Conservation (phyloP, 2,888 invertebrate species). For the Erebia aethiops region DNA sequence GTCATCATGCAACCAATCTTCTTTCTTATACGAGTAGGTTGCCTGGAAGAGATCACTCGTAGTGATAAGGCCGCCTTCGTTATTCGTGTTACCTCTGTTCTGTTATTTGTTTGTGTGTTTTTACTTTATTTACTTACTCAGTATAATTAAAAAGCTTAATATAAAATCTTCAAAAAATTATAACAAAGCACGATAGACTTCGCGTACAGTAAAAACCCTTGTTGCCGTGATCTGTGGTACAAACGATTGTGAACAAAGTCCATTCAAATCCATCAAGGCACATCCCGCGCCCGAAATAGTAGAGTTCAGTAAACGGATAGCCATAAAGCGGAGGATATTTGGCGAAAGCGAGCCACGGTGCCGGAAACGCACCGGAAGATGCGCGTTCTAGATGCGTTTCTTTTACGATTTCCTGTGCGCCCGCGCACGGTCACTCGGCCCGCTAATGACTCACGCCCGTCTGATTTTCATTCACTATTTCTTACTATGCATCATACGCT, state of each 20-base stretch:
- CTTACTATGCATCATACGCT: conserved; percentile 30
- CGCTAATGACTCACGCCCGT: conserved; percentile 42
- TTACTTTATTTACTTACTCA: no score
- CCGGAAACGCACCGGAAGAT: conserved; percentile 78
- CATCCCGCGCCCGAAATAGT: conserved; percentile 56
- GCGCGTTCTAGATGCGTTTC: conserved; percentile 71
- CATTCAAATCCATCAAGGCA: conserved; percentile 13
- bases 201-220: no score
- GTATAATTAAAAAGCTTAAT: no score
- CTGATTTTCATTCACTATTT: conserved; percentile 37
- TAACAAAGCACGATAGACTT: no score
- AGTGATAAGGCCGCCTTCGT: no score
- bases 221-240: no score
- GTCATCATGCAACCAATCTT: no score
- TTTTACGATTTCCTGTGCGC: conserved; percentile 79
- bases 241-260: neutral
- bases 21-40: no score
- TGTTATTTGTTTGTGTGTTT: no score
- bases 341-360: conserved; percentile 64
- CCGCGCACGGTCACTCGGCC: conserved; percentile 44
- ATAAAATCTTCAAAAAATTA: no score
- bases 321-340: conserved; percentile 64
- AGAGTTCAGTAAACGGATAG: conserved; percentile 58
- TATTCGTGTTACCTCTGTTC: no score
- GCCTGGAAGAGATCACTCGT: no score